Conservation (phyloP, 1,140 invertebrate genomes). For the Bombus breviceps region DNA sequence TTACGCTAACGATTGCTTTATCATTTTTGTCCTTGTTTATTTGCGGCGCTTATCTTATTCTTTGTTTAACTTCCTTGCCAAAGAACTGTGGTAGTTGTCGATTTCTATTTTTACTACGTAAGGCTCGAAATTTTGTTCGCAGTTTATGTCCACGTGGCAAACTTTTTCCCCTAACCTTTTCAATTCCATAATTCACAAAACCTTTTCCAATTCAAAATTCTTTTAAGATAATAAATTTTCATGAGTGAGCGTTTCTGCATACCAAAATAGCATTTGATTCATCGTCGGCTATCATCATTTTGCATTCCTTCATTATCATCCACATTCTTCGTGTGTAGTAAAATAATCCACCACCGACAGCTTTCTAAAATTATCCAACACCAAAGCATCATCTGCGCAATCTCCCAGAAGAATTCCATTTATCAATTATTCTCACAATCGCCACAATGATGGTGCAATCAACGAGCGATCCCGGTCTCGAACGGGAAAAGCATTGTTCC, state of each 20-base stretch:
- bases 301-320: neutral
- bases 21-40: neutral
- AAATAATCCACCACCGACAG: neutral
- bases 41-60: neutral
- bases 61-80: neutral
- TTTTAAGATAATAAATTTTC: neutral
- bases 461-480: neutral
- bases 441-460: neutral
- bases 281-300: neutral
- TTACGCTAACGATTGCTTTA: slow-evolving; percentile 6
- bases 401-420: neutral
- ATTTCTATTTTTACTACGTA: no score
- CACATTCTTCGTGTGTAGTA: neutral
- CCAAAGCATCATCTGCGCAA: neutral
- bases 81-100: no score
- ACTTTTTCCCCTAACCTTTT: neutral
- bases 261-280: neutral
- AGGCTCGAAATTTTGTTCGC: neutral
- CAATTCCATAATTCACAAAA: neutral
- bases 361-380: neutral
- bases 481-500: slow-evolving; percentile 44
- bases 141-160: neutral
- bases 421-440: neutral
- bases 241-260: neutral
- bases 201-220: neutral